These are phyloP conservation scores for Coluber constrictor DNA, from an alignment of 2,797 vertebrate genomes.

Conservation along the genomic window DNA sequence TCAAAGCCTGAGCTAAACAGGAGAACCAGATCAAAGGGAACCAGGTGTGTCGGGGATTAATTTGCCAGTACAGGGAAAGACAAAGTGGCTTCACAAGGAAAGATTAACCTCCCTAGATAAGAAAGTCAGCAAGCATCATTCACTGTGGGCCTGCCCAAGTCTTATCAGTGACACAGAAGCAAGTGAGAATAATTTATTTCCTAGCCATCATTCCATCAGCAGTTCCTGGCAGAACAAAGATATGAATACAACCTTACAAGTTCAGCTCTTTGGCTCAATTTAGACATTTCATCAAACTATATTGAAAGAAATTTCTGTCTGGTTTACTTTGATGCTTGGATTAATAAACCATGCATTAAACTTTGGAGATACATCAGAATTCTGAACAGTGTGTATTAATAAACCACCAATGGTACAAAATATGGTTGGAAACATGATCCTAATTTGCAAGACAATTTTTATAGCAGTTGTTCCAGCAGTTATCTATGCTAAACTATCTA, in stretches of 20 bases:
- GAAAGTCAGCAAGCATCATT: rapidly evolving
- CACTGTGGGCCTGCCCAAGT: rapidly evolving
- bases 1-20: constrained; percentile 59
- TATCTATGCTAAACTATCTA: not conserved
- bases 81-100: constrained; percentile 56
- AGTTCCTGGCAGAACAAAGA: not conserved
- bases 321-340: not conserved
- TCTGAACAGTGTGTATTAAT: not conserved
- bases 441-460: not conserved
- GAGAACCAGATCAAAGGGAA: constrained; percentile 62
- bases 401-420: not conserved
- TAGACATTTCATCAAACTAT: not conserved
- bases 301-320: not conserved
- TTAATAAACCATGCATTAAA: not conserved
- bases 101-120: constrained; percentile 19
- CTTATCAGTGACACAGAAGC: constrained; percentile 2
- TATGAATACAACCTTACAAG: not conserved
- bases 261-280: not conserved
- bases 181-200: not conserved
- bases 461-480: not conserved
- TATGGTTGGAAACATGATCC: not conserved
- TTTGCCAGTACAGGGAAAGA: constrained; percentile 57
- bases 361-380: not conserved
- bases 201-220: not conserved
- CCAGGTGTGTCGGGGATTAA: constrained; percentile 47